A percentile compares a stretch with the other conserved stretches of the same genome.
phyloP scores from a whole-genome alignment of 2,113 vertebrate genomes.

The Vidua macroura region DNA sequence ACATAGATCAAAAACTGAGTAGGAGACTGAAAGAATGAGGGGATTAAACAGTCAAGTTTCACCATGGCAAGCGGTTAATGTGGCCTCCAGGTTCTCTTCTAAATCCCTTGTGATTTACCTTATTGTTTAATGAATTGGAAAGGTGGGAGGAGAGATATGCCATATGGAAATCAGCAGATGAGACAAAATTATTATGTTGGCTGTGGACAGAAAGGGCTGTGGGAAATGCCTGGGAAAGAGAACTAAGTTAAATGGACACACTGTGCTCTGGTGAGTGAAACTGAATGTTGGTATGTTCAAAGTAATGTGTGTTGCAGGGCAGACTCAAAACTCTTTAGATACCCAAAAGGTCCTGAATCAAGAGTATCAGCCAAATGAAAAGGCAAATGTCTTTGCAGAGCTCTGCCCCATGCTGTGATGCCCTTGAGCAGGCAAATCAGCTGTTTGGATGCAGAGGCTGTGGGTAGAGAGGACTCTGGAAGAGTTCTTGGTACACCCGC shows the following conservation, averaged over 20 bases:
- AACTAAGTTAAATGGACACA: neutral
- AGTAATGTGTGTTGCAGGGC: neutral
- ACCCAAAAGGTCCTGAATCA: neutral
- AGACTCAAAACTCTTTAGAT: neutral
- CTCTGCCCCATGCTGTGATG: neutral
- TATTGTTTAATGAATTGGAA: slow-evolving; percentile 51
- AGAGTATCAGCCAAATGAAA: neutral
- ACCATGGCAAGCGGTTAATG: slow-evolving; percentile 37
- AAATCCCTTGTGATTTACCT: slow-evolving; percentile 34
- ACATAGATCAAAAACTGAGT: slow-evolving; percentile 49
- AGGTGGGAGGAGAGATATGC: slow-evolving; percentile 11
- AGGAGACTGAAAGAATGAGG: slow-evolving; percentile 36
- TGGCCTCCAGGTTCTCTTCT: slow-evolving; percentile 14
- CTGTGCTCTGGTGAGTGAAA: neutral
- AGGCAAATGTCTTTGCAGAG: neutral
- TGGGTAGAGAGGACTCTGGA: neutral
- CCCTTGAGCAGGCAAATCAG: neutral
- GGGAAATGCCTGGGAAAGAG: neutral
- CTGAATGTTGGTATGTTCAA: neutral
- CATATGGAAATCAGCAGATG: neutral
- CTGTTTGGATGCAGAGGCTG: neutral
- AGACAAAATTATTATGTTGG: slow-evolving; percentile 9
- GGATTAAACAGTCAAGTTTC: slow-evolving; percentile 43
- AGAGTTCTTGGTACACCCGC: neutral
- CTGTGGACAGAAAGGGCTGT: neutral